Evolutionary conservation across 2,888 invertebrate species (phyloP).

Genomic region (Eupithecia subumbrata): DNA sequence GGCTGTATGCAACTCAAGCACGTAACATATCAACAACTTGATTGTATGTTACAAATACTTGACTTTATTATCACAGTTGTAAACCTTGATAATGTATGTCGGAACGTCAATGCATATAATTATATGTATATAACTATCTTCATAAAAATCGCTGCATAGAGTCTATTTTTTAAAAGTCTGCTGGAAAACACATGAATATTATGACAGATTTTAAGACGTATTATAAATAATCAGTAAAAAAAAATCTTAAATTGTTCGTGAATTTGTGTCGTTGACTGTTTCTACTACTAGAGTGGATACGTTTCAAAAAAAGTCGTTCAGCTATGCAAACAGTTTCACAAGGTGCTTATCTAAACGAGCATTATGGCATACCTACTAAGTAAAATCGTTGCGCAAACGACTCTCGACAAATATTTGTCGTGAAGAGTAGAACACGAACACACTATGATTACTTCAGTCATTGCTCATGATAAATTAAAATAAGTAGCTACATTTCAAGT

Average conservation of each 20-base stretch:
- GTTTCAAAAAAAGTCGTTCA: background rate
- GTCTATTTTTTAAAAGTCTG: background rate
- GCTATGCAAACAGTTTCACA: conserved; percentile 9
- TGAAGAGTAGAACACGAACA: background rate
- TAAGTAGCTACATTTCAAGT: background rate
- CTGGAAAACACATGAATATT: background rate
- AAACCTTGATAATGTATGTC: background rate
- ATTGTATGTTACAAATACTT: conserved; percentile 6
- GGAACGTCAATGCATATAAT: background rate
- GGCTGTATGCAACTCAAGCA: background rate
- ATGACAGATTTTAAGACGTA: background rate
- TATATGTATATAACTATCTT: background rate
- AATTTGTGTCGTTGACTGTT: background rate
- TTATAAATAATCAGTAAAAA: background rate
- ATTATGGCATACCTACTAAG: conserved; percentile 4
- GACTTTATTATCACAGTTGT: conserved; percentile 7
- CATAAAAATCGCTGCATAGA: background rate
- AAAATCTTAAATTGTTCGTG: background rate
- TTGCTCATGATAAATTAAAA: background rate
- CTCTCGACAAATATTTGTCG: conserved; percentile 29
- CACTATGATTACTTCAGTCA: background rate
- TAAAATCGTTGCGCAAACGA: conserved; percentile 19
- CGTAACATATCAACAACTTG: conserved; percentile 1
- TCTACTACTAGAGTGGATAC: background rate
- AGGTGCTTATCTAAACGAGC: conserved; percentile 3